phyloP scores from a whole-genome alignment of 2,113 vertebrate species.

The Datnioides undecimradiatus region DNA sequence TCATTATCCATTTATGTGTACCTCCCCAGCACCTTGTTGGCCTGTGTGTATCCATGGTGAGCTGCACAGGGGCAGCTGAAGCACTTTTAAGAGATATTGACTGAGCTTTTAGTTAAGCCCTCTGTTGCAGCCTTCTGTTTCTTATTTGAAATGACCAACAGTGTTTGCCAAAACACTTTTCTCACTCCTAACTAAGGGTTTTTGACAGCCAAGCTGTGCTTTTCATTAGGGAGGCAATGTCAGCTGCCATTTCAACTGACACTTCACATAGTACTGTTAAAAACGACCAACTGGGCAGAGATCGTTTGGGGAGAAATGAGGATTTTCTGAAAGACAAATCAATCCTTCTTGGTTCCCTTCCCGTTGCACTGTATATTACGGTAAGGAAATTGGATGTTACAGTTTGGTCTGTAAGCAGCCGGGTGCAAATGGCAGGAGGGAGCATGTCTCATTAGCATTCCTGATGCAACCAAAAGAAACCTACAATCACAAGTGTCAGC shows the following conservation, averaged over 20 bases:
- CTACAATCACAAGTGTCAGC: conserved; percentile 47
- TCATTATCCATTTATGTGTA: background rate
- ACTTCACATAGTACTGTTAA: conserved; percentile 56
- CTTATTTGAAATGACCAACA: conserved; percentile 68
- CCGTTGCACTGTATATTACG: conserved; percentile 30
- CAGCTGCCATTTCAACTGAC: conserved; percentile 73
- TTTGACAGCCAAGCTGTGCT: conserved; percentile 71
- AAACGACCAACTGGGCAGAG: conserved; percentile 52
- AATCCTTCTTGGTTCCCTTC: conserved; percentile 32
- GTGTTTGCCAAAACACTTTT: conserved; percentile 61
- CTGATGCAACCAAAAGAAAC: conserved; percentile 79
- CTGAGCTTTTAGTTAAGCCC: conserved; percentile 63
- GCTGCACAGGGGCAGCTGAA: conserved; percentile 36
- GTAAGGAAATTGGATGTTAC: conserved; percentile 51
- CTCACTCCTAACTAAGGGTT: conserved; percentile 62
- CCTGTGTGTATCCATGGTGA: conserved; percentile 8
- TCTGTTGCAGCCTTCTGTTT: conserved; percentile 66
- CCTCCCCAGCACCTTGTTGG: conserved; percentile 3
- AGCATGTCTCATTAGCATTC: conserved; percentile 68
- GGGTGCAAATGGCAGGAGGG: conserved; percentile 47
- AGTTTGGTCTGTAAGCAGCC: conserved; percentile 55
- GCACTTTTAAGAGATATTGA: conserved; percentile 67
- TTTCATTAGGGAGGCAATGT: conserved; percentile 63
- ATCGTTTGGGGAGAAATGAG: conserved; percentile 38
- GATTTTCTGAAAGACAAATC: conserved; percentile 60